These are phyloP conservation scores for Ricordea florida DNA, from an alignment of 92 coral and sea anemone species.

Conservation along the genomic window DNA sequence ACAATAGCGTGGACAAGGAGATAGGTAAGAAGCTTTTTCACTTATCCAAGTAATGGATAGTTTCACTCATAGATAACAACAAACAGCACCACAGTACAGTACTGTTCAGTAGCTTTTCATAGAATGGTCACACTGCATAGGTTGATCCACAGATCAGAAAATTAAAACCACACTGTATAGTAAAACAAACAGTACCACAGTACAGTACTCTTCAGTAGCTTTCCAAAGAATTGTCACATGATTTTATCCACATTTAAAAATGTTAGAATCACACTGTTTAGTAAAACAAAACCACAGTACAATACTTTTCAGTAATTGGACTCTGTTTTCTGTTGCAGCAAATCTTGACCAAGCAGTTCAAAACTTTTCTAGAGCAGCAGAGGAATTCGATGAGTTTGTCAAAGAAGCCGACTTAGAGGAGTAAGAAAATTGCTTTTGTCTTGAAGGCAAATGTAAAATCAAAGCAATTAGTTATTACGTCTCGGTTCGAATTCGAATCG, in stretches of 20 bases:
- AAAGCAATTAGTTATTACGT: background rate
- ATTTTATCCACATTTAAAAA: background rate
- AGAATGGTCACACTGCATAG: no score
- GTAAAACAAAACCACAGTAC: no score
- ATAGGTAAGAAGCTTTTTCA: background rate
- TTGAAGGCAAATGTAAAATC: background rate
- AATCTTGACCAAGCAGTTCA: slow-evolving; percentile 49
- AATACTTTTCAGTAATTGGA: background rate
- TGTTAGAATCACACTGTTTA: no score
- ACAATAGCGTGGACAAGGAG: slow-evolving; percentile 16
- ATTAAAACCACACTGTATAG: no score
- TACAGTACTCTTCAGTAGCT: no score
- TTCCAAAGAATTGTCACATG: no score
- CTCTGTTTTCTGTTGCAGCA: slow-evolving; percentile 13
- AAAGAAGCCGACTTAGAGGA: slow-evolving; percentile 39
- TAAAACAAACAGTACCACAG: no score
- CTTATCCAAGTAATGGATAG: background rate
- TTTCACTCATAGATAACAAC: no score
- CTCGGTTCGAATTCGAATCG: no score
- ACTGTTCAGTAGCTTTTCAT: no score
- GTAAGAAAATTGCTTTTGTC: slow-evolving; percentile 6
- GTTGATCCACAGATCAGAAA: no score
- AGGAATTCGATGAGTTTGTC: slow-evolving; percentile 52
- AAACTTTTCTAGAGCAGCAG: slow-evolving; percentile 44
- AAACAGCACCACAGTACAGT: no score